A percentile compares a stretch with the other conserved stretches of the same genome.
Conservation (phyloP, 2,888 invertebrate genomes). For the Argyresthia albistria region DNA sequence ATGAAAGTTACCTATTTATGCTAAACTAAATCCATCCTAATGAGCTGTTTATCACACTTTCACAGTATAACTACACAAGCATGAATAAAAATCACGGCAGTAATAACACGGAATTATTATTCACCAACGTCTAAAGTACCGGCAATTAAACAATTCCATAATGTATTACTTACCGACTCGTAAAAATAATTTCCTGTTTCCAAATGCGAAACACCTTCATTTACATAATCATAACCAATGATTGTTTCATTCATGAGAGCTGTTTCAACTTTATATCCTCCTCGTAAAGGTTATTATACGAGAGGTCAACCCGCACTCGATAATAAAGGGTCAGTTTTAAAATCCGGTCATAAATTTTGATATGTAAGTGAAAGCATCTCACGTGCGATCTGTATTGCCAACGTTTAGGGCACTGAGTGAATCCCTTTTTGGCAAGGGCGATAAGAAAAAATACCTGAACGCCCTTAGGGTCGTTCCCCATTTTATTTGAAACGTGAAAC, state of each 20-base stretch:
- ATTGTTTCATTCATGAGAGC: too few species aligned
- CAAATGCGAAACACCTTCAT: too few species aligned
- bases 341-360: conserved; percentile 48
- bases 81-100: too few species aligned
- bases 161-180: background rate
- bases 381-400: conserved; percentile 64
- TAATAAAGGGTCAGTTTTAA: conserved; percentile 29
- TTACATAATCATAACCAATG: too few species aligned
- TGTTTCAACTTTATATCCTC: too few species aligned
- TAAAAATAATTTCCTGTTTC: background rate
- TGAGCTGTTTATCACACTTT: too few species aligned
- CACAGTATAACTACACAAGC: too few species aligned
- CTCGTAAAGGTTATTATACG: too few species aligned
- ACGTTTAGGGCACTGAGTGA: conserved; percentile 28
- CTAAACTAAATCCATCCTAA: background rate
- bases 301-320: background rate
- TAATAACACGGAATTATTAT: too few species aligned
- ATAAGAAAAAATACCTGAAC: conserved; percentile 3
- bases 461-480: background rate
- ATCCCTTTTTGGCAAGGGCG: conserved; percentile 6
- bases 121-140: too few species aligned
- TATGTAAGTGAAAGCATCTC: conserved; percentile 45
- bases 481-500: too few species aligned
- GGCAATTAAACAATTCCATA: background rate
- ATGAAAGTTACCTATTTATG: background rate